Evolutionary conservation across 23 tunicate genomes (phyloP).

Genomic region (Trididemnum clinides): DNA sequence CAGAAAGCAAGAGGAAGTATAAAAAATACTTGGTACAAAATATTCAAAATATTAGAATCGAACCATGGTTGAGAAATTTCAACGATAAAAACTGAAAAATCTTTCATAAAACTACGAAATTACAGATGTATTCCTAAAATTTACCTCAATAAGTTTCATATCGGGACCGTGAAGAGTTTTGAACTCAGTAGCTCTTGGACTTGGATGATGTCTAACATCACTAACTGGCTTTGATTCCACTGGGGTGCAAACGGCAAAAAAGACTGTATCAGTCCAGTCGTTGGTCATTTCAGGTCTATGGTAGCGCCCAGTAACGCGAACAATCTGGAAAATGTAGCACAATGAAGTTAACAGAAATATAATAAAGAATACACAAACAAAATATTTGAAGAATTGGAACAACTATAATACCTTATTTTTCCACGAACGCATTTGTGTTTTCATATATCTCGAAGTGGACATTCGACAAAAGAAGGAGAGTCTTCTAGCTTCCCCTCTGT

Average conservation of each 20-base stretch:
- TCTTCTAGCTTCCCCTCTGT: slow-evolving; percentile 68
- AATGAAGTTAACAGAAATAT: too few relatives aligned
- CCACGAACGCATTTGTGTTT: slow-evolving; percentile 98
- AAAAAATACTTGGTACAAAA: too few relatives aligned
- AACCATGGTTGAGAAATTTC: background rate
- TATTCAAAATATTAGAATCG: too few relatives aligned
- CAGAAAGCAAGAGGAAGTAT: too few relatives aligned
- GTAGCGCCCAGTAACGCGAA: slow-evolving; percentile 89
- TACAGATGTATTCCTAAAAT: background rate
- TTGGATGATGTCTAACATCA: slow-evolving; percentile 95
- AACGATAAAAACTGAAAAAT: too few relatives aligned
- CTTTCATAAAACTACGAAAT: background rate
- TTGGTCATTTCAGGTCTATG: slow-evolving; percentile 88
- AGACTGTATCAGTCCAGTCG: slow-evolving; percentile 82
- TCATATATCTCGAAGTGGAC: slow-evolving; percentile 97
- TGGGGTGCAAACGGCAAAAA: slow-evolving; percentile 91
- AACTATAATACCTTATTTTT: slow-evolving; percentile 81
- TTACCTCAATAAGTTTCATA: slow-evolving; percentile 94
- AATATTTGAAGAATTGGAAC: too few relatives aligned
- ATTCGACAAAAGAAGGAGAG: slow-evolving; percentile 96
- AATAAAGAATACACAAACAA: too few relatives aligned
- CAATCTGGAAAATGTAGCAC: slow-evolving; percentile 54
- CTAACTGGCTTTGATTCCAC: slow-evolving; percentile 94
- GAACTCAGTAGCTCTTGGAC: slow-evolving; percentile 87
- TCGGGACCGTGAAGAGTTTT: slow-evolving; percentile 92